Conservation (phyloP, 35 echinoderm and acorn worm genomes). For the Ophiothrix spiculata region DNA sequence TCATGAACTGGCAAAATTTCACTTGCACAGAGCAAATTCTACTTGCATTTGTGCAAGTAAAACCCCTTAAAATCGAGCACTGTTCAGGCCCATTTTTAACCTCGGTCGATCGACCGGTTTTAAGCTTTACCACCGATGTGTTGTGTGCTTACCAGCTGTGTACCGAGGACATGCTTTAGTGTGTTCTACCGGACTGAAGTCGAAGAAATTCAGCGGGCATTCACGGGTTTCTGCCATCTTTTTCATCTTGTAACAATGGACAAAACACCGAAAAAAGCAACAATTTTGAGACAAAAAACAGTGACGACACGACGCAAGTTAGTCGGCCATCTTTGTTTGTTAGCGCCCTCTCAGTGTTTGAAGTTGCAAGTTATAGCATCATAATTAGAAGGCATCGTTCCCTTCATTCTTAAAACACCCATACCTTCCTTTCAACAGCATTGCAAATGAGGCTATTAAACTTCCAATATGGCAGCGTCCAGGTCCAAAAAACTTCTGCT, state of each 20-base stretch:
- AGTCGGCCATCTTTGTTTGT: neutral
- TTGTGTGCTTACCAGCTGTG: conserved; percentile 52
- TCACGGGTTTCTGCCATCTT: conserved; percentile 81
- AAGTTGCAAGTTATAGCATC: too few species aligned
- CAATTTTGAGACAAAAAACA: neutral
- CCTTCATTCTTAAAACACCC: too few species aligned
- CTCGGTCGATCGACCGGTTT: too few species aligned
- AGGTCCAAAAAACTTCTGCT: neutral
- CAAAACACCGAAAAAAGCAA: neutral
- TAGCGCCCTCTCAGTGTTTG: neutral
- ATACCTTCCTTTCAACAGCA: neutral
- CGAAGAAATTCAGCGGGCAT: conserved; percentile 73
- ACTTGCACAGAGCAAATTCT: too few species aligned
- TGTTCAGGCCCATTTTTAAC: too few species aligned
- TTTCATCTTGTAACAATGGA: neutral
- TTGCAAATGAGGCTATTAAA: neutral
- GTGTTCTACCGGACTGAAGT: conserved; percentile 68
- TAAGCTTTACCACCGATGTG: too few species aligned
- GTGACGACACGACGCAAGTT: neutral
- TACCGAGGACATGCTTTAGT: conserved; percentile 76
- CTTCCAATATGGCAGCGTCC: conserved; percentile 26
- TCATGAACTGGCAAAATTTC: too few species aligned
- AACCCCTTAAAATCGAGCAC: too few species aligned
- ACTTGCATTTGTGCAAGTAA: too few species aligned
- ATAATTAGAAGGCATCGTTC: neutral